Base-by-base conservation (phyloP, 2,797 vertebrate genomes). In the Streptopelia turtur region DNA sequence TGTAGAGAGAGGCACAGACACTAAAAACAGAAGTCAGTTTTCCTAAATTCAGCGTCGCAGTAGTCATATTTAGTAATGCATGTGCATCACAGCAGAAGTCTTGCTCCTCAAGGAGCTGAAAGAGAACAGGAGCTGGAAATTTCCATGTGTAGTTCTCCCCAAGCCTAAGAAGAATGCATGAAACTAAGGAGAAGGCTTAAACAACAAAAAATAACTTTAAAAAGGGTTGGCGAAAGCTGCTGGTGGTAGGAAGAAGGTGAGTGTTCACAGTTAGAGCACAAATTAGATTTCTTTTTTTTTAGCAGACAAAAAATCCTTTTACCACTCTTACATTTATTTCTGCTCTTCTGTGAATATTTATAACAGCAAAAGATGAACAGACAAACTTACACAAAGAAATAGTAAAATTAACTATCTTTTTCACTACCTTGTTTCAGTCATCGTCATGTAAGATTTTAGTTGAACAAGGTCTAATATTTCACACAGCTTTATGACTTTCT, bases 341-440 rank as follows among this genome's bases (percentile, higher is more conserved):
- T 59, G 3, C 11, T 87, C 17, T 65, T 5, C 39, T 65, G 25
- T 87, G 75, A 82, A 57, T 87, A 82, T 92, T 83, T 91, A 24
- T 81, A 88, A 37, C 39, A 56, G 49, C 49, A 47, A 59, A 87
- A 70, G 49, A 79, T 56, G 50, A 91, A 80, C 53, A 85, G 89
- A 68, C 64, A 91, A 94, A 53, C 60, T 68, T 68, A 45, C 50
- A 55, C 47, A 70, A 66, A 78, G n/a, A 79, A 93, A 95, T 53
- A 71, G n/a, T 92, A 87, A 78, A 89, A 95, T 66, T 75, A 90
- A 86, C 71, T 91, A 61, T 49, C 41, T 88, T 90, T 86, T 91
- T 90, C 77, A 71, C 7, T 68, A 61, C 59, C 50, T 94, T 75
- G 23, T 78, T 95, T 87, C 57, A 89, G 50, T 91, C 75, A 74